Conservation (phyloP, 2,888 invertebrate species). For the Hetaerina titia region DNA sequence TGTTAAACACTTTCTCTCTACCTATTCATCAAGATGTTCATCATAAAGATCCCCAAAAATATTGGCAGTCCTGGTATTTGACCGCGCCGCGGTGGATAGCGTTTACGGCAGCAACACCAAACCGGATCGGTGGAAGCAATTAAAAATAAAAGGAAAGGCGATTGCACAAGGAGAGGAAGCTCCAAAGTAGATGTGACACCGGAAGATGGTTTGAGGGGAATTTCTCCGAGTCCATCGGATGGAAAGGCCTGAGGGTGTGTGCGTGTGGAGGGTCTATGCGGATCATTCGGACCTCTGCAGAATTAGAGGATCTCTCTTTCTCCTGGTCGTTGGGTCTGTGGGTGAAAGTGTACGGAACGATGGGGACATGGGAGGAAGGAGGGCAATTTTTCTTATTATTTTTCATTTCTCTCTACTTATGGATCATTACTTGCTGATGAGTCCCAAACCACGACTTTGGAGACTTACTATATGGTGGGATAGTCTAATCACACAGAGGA, state of each 20-base stretch:
- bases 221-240: background rate
- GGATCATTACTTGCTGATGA: background rate
- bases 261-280: background rate
- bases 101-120: background rate
- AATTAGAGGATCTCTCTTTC: slow-evolving; percentile 7
- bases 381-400: background rate
- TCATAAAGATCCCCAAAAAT: background rate
- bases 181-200: background rate
- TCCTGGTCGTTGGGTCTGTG: background rate
- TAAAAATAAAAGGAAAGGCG: slow-evolving; percentile 19
- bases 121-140: background rate
- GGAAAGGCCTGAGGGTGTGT: background rate
- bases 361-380: background rate
- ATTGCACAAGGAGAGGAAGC: background rate
- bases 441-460: no score
- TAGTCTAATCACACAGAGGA: no score
- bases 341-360: background rate
- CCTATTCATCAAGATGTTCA: background rate
- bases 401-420: background rate
- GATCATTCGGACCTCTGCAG: background rate
- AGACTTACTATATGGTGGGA: no score
- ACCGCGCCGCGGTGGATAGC: background rate
- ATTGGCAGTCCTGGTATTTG: background rate
- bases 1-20: background rate
- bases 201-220: background rate